Evolutionary conservation across 2,888 invertebrate genomes (phyloP).

Genomic region (Trachelus troglodyta): DNA sequence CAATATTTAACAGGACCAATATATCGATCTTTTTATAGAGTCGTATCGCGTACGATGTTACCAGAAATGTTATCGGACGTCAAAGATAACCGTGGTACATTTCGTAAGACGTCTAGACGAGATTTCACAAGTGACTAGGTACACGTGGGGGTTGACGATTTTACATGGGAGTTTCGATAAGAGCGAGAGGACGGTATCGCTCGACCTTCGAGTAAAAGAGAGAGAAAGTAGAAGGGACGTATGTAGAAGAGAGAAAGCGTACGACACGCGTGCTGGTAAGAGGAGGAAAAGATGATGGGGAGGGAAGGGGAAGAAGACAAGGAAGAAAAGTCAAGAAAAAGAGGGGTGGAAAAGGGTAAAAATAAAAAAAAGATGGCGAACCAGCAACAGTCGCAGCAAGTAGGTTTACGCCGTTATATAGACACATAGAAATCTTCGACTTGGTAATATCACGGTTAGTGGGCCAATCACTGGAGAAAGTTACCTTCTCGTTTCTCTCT

Average conservation of each 20-base stretch:
- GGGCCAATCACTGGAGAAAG: constrained; percentile 63
- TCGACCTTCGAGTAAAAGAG: background rate
- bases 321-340: background rate
- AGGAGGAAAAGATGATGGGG: background rate
- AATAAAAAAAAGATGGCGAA: background rate
- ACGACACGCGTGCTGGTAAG: background rate
- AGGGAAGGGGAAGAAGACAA: background rate
- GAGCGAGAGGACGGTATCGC: background rate
- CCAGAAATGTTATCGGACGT: background rate
- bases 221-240: background rate
- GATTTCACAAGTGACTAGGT: background rate
- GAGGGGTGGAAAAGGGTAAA: too few relatives aligned
- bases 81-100: background rate
- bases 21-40: background rate
- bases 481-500: constrained; percentile 44
- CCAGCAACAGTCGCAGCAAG: background rate
- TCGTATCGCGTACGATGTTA: background rate
- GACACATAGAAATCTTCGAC: constrained; percentile 52
- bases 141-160: background rate
- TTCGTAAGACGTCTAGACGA: background rate
- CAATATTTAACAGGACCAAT: background rate
- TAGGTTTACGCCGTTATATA: background rate
- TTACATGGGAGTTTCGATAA: background rate
- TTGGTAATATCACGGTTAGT: constrained; percentile 62
- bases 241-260: background rate